These are phyloP conservation scores for Palloptera scutellata DNA, from an alignment of 2,888 invertebrate genomes.

Conservation along the genomic window DNA sequence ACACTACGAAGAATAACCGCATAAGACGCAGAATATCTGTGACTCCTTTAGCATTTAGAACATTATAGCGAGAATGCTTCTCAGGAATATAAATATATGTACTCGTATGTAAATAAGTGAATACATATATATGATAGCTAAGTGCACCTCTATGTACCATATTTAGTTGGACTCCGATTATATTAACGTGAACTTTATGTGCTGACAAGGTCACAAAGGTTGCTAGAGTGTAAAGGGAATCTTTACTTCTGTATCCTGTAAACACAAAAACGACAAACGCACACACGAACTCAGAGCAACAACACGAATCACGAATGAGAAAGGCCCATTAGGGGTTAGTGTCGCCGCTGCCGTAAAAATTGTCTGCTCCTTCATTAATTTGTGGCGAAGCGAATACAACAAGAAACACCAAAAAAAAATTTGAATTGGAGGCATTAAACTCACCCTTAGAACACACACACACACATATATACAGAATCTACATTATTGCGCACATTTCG, in stretches of 20 bases:
- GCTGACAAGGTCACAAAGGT: constrained; percentile 1
- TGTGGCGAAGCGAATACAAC: neutral
- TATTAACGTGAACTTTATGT: constrained; percentile 19
- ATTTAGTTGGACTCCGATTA: no score
- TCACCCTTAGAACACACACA: constrained; percentile 1
- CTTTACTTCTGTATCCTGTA: constrained; percentile 20
- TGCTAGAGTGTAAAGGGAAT: constrained; percentile 35
- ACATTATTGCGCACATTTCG: neutral
- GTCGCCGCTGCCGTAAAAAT: neutral
- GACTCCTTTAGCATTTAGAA: no score
- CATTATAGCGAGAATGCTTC: no score
- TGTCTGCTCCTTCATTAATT: neutral
- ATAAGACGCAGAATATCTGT: no score
- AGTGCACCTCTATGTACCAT: no score
- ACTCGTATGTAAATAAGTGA: no score
- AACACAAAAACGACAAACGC: neutral
- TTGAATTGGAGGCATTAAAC: neutral
- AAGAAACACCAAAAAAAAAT: neutral
- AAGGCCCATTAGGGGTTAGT: constrained; percentile 18
- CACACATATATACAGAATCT: neutral
- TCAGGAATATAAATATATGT: no score
- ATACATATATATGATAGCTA: no score
- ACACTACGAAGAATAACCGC: no score
- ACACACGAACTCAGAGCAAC: neutral
- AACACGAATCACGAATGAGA: neutral